A percentile compares a stretch with the other conserved stretches of the same genome.
Conservation (phyloP, 1,140 invertebrate genomes). For the Triops longicaudatus region DNA sequence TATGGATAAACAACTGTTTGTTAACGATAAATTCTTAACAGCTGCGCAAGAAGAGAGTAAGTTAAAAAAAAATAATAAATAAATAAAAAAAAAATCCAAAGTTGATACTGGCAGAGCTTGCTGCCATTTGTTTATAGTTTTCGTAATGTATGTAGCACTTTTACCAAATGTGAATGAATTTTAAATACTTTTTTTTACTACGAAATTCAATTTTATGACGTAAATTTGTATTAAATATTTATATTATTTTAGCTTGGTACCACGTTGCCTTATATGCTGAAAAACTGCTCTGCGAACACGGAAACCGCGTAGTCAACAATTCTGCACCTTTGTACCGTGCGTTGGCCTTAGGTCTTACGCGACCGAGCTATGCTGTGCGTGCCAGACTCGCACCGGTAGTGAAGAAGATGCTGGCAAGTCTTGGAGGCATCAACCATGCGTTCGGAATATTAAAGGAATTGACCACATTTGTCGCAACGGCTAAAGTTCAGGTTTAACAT, state of each 20-base stretch:
- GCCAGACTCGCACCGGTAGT: conserved; percentile 35
- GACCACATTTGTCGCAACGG: conserved; percentile 45
- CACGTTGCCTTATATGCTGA: conserved; percentile 55
- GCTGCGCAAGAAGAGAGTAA: conserved; percentile 58
- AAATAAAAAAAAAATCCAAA: too few species aligned
- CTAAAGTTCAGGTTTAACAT: conserved; percentile 41
- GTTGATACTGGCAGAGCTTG: too few species aligned
- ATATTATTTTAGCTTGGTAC: conserved; percentile 43
- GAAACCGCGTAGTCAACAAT: conserved; percentile 48
- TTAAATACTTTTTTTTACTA: too few species aligned
- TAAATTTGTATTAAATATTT: background rate
- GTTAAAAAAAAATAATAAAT: conserved; percentile 28
- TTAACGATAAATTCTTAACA: conserved; percentile 69
- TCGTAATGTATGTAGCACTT: too few species aligned
- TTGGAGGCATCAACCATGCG: conserved; percentile 43
- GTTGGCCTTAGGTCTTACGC: conserved; percentile 52
- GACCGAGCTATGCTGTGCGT: conserved; percentile 36
- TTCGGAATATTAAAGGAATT: conserved; percentile 52
- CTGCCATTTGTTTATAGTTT: too few species aligned
- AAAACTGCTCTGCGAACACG: conserved; percentile 50
- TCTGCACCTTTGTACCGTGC: conserved; percentile 50
- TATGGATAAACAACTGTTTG: conserved; percentile 66
- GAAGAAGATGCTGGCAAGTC: conserved; percentile 39
- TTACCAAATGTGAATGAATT: too few species aligned
- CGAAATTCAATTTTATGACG: background rate